A percentile compares a stretch with the other conserved stretches of the same genome.
Evolutionary conservation across 2,113 vertebrate species (phyloP).

Genomic region (Pao palembangensis): DNA sequence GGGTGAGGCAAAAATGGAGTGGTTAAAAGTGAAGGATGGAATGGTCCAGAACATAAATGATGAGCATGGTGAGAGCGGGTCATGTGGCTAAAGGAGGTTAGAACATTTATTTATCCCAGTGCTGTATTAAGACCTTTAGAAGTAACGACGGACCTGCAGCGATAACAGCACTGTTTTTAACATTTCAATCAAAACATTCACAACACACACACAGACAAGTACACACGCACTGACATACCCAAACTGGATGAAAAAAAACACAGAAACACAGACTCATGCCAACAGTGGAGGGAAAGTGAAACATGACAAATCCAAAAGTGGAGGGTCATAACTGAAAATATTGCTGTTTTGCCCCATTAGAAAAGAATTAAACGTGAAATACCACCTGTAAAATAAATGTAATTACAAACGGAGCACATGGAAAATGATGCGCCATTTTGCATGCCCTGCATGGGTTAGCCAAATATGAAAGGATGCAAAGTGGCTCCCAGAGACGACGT

Average conservation of each 20-base stretch:
- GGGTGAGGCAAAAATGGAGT: not conserved
- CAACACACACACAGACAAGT: not conserved
- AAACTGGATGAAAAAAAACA: slow-evolving; percentile 6
- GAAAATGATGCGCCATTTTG: slow-evolving; percentile 32
- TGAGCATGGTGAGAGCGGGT: slow-evolving; percentile 39
- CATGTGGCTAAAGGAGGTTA: slow-evolving; percentile 32
- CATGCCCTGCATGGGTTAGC: slow-evolving; percentile 8
- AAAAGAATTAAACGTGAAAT: slow-evolving; percentile 13
- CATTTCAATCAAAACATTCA: no score
- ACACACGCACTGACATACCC: not conserved
- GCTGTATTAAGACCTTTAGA: slow-evolving; percentile 47
- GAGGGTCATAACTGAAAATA: slow-evolving; percentile 1
- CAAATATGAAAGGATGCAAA: slow-evolving; percentile 29
- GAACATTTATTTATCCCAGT: slow-evolving; percentile 41
- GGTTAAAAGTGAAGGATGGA: not conserved
- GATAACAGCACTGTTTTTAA: not conserved
- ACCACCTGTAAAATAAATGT: slow-evolving; percentile 55
- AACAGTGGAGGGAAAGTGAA: slow-evolving; percentile 27
- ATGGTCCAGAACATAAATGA: slow-evolving; percentile 35
- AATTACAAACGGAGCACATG: slow-evolving; percentile 28
- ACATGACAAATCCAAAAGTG: slow-evolving; percentile 24
- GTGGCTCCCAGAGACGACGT: not conserved
- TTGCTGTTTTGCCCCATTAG: slow-evolving; percentile 23
- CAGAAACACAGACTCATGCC: slow-evolving; percentile 34
- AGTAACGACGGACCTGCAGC: slow-evolving; percentile 46